These are phyloP conservation scores for Holothuria leucospilota DNA, from an alignment of 53 echinoderm and acorn worm species.

Conservation along the genomic window DNA sequence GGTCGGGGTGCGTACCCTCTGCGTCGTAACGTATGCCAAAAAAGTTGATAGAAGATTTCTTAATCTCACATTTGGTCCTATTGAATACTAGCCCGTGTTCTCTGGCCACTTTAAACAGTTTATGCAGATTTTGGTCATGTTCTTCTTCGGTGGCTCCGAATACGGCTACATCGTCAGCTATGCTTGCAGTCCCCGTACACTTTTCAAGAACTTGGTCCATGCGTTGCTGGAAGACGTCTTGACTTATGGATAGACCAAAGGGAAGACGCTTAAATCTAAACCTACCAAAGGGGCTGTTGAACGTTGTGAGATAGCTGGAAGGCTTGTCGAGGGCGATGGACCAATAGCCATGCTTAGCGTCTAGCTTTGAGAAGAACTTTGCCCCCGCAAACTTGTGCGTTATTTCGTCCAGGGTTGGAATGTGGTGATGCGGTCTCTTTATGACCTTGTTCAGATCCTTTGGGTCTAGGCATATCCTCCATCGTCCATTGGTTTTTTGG, in stretches of 20 bases:
- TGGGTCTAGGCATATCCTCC: conserved; percentile 53
- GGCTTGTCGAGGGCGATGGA: neutral
- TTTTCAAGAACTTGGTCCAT: conserved; percentile 71
- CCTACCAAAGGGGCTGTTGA: conserved; percentile 3
- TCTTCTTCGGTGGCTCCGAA: conserved; percentile 43
- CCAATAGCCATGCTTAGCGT: conserved; percentile 32
- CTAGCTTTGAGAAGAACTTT: conserved; percentile 13
- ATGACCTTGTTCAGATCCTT: conserved; percentile 28
- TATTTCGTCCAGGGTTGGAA: neutral
- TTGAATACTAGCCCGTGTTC: conserved; percentile 68
- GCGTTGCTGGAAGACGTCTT: conserved; percentile 70
- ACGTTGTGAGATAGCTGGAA: neutral
- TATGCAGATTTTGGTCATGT: conserved; percentile 60
- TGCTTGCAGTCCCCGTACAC: conserved; percentile 56
- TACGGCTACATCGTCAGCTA: conserved; percentile 39
- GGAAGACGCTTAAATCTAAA: neutral
- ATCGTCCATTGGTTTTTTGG: too few relatives aligned
- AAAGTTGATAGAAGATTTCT: conserved; percentile 46
- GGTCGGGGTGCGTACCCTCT: conserved; percentile 54
- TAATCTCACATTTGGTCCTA: conserved; percentile 61
- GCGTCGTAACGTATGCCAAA: conserved; percentile 57
- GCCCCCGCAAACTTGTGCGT: conserved; percentile 20
- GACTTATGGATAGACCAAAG: conserved; percentile 16
- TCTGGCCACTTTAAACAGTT: conserved; percentile 55
- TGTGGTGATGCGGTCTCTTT: neutral